Conservation (phyloP, 2,113 vertebrate genomes). For the Corythornis madagascariensis region DNA sequence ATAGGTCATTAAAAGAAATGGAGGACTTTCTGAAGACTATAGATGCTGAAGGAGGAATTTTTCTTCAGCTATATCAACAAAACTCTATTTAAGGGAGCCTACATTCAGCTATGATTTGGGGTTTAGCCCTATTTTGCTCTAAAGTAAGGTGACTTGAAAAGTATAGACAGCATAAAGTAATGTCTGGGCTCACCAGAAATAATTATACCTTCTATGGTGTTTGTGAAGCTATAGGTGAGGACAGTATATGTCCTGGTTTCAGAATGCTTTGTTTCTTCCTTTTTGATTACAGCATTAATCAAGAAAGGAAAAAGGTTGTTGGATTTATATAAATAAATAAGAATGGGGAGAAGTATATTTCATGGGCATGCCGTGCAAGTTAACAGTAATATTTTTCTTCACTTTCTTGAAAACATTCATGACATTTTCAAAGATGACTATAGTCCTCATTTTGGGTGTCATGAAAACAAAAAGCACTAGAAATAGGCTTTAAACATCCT, state of each 20-base stretch:
- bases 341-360: neutral
- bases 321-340: slow-evolving; percentile 47
- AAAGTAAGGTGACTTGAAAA: slow-evolving; percentile 61
- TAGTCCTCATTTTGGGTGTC: neutral
- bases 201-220: slow-evolving; percentile 4
- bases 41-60: slow-evolving; percentile 47
- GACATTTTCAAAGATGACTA: neutral
- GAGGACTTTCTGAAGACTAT: slow-evolving; percentile 70
- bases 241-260: neutral
- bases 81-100: slow-evolving; percentile 54
- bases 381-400: neutral
- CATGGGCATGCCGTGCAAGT: neutral
- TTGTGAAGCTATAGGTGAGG: neutral
- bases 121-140: slow-evolving; percentile 49
- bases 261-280: neutral
- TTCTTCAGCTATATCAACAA: slow-evolving; percentile 52
- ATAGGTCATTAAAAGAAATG: slow-evolving; percentile 82
- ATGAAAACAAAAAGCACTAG: neutral
- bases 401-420: neutral
- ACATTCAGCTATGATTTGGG: slow-evolving; percentile 45
- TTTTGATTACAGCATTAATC: neutral
- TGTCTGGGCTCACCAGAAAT: neutral
- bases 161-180: slow-evolving; percentile 32
- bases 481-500: neutral
- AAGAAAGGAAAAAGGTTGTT: neutral